phyloP scores from a whole-genome alignment of 1,140 invertebrate species.

The Acromyrmex echinatior region DNA sequence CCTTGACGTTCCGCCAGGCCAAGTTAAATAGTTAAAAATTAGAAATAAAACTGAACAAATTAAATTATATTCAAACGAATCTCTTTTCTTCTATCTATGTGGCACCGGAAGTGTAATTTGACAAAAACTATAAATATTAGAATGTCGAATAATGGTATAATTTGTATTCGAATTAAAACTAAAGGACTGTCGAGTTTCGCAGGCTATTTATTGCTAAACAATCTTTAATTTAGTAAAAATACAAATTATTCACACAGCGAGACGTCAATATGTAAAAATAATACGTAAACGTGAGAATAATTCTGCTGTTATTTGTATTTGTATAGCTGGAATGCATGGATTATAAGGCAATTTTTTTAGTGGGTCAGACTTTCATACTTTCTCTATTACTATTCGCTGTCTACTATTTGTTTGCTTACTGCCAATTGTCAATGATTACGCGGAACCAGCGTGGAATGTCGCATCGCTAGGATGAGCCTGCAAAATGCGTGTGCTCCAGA shows the following conservation, averaged over 20 bases:
- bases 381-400: neutral
- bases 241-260: no score
- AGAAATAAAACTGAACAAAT: neutral
- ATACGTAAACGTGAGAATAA: no score
- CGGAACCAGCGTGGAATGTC: constrained; percentile 69
- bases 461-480: constrained; percentile 74
- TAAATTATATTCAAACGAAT: neutral
- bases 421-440: constrained; percentile 75
- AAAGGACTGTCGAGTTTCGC: no score
- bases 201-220: no score
- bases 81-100: neutral
- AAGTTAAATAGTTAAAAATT: neutral
- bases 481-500: constrained; percentile 63
- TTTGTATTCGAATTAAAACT: no score
- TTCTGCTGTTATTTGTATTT: neutral
- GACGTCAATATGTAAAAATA: neutral
- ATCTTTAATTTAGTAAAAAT: no score
- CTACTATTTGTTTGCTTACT: constrained; percentile 72
- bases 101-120: neutral
- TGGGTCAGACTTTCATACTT: neutral
- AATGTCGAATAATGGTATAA: no score
- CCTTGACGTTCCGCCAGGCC: constrained; percentile 65
- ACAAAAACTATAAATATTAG: neutral
- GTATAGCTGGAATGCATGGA: neutral
- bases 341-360: neutral